These are phyloP conservation scores for Pristionchus mayeri DNA, from an alignment of 2,888 invertebrate species.

Conservation along the genomic window DNA sequence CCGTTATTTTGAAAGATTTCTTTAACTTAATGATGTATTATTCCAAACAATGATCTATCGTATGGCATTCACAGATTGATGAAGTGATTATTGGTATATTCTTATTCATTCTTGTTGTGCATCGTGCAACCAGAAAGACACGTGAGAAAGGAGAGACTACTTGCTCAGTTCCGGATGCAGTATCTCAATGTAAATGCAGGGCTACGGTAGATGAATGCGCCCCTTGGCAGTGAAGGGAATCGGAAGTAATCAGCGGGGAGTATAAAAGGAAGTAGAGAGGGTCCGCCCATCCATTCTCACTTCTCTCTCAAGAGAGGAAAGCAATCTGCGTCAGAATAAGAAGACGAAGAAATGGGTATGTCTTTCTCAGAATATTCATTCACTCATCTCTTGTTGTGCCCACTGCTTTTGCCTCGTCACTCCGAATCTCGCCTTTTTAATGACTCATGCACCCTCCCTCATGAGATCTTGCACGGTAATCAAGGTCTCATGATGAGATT, in stretches of 20 bases:
- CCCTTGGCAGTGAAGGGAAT: not conserved
- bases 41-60: too few relatives aligned
- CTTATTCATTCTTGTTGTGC: too few relatives aligned
- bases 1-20: too few relatives aligned
- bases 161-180: not conserved
- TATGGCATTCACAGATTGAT: too few relatives aligned
- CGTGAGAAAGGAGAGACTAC: too few relatives aligned
- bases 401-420: slow-evolving; percentile 18
- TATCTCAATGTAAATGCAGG: not conserved
- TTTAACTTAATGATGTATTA: too few relatives aligned
- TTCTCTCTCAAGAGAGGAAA: slow-evolving; percentile 35
- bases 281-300: slow-evolving; percentile 30
- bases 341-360: slow-evolving; percentile 24
- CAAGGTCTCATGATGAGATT: too few relatives aligned
- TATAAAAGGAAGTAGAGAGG: not conserved
- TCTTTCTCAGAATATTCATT: slow-evolving; percentile 17
- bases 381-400: not conserved
- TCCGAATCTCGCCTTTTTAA: not conserved
- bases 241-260: slow-evolving; percentile 8
- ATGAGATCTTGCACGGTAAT: not conserved
- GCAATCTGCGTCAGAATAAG: not conserved
- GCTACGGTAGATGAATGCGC: not conserved
- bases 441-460: not conserved
- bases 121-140: too few relatives aligned
- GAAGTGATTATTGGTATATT: too few relatives aligned